phyloP scores from a whole-genome alignment of 1,140 invertebrate genomes.

The Nautilus pompilius region DNA sequence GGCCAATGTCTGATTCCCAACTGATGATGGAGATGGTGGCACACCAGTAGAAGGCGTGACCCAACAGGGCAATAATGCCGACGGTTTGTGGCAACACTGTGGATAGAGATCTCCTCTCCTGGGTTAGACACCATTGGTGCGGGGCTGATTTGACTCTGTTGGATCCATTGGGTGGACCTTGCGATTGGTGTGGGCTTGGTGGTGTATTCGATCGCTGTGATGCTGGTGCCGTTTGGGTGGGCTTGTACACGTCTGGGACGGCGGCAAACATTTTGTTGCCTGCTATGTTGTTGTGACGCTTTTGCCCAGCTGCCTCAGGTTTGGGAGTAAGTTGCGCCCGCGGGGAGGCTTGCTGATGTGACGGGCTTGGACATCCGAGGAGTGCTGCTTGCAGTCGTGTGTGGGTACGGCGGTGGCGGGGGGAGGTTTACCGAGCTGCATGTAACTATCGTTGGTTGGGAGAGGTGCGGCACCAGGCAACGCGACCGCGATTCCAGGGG shows the following conservation, averaged over 20 bases:
- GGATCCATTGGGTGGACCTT: constrained; percentile 27
- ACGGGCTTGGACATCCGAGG: constrained; percentile 14
- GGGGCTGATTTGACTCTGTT: constrained; percentile 34
- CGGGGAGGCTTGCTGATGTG: constrained; percentile 70
- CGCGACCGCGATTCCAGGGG: constrained; percentile 9
- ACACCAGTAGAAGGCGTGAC: too few relatives aligned
- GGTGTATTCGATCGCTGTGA: constrained; percentile 22
- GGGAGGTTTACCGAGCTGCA: constrained; percentile 30
- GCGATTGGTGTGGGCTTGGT: constrained; percentile 38
- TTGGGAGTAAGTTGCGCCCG: constrained; percentile 87
- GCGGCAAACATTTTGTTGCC: constrained; percentile 25
- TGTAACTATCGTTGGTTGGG: constrained; percentile 15
- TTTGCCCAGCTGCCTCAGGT: constrained; percentile 62
- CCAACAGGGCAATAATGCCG: too few relatives aligned
- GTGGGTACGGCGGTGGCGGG: constrained; percentile 42
- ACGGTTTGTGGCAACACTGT: too few relatives aligned
- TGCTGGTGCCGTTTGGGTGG: constrained; percentile 51
- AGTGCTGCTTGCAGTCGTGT: constrained; percentile 23
- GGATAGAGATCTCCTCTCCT: too few relatives aligned
- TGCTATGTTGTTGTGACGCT: constrained; percentile 24
- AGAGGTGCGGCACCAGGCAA: background rate
- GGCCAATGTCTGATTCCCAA: too few relatives aligned
- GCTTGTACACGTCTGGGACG: too few relatives aligned
- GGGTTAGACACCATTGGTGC: too few relatives aligned
- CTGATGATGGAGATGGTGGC: too few relatives aligned